Evolutionary conservation across 2,797 vertebrate species (phyloP), one percentile per base, ranked within the genome.

Genomic region (Sciurus vulgaris): DNA sequence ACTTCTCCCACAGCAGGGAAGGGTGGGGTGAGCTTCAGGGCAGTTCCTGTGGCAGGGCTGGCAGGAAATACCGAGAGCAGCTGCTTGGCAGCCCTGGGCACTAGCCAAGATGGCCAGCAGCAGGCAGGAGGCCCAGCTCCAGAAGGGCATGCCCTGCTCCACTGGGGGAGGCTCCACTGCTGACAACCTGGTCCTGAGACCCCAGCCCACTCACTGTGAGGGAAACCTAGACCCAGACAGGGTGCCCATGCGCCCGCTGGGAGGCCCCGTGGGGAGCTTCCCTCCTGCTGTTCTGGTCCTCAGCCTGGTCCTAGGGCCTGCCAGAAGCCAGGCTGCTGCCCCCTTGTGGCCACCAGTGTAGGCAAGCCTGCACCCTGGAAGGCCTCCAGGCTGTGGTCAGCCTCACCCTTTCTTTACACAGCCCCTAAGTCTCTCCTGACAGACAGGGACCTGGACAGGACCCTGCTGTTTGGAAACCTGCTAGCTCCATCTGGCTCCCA

Each of bases 1-100:
- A 9, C 0, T 24, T 74, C 44, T 44, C 73, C 77, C 35, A 3
- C 49, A 61, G 49, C 59, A 17, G 7, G 49, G 67, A 85, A 35
- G 74, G 56, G 77, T 22, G 84, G 72, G 54, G 81, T 47, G 54
- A 93, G 89, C 91, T 30, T 1, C 5, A 2, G 84, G 82, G 47
- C 82, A 82, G 81, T 51, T 56, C 14, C 79, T 2, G 1, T 0
- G 14, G 70, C 79, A n/a, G 18, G 38, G 63, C 61, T 73, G 59
- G 63, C 35, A 95, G 70, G 59, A 82, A 88, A 84, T 26, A 67
- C 41, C 1, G 8, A 74, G 56, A 70, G 78, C 93, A 87, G 77
- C 65, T 51, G 70, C 63, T 77, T 14, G 2, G 82, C 28, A 30
- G 63, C 78, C 15, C 1, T 7, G 77, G 79, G 35, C 0, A 7